These are phyloP conservation scores for Bos javanicus DNA, from an alignment of 2,113 vertebrate species.

Conservation along the genomic window DNA sequence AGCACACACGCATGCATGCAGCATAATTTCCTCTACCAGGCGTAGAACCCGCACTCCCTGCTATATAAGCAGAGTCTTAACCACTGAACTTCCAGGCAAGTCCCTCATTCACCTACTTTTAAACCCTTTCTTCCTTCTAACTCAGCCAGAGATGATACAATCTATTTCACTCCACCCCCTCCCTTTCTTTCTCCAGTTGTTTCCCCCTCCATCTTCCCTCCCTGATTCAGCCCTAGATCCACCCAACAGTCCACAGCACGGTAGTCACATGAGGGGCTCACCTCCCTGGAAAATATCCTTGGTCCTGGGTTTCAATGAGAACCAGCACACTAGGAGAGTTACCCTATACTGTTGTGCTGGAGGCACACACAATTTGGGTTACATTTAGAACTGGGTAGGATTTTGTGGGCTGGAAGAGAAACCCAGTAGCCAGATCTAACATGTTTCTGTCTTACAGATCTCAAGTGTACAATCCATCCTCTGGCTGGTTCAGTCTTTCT, in stretches of 20 bases:
- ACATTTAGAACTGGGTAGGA: neutral
- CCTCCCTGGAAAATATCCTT: neutral
- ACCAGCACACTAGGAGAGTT: neutral
- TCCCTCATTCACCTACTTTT: neutral
- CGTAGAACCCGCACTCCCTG: accelerated
- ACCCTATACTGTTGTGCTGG: neutral
- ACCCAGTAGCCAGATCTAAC: neutral
- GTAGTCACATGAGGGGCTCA: neutral
- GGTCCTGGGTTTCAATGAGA: neutral
- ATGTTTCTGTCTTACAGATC: neutral
- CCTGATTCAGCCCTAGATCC: neutral
- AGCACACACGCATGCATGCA: accelerated
- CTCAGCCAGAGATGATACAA: neutral
- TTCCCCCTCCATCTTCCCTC: neutral
- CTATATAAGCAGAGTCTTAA: neutral
- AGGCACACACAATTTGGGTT: neutral
- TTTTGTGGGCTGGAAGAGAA: neutral
- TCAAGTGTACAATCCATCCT: neutral
- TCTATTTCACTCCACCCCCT: neutral
- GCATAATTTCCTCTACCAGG: neutral
- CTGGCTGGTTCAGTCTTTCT: neutral
- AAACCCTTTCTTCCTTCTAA: neutral
- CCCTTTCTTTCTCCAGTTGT: neutral
- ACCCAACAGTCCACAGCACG: accelerated
- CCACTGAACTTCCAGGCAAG: neutral